A percentile compares a stretch with the other conserved stretches of the same genome.
These are phyloP conservation scores for Astyanax mexicanus DNA, from an alignment of 2,797 vertebrate species.

Conservation along the genomic window DNA sequence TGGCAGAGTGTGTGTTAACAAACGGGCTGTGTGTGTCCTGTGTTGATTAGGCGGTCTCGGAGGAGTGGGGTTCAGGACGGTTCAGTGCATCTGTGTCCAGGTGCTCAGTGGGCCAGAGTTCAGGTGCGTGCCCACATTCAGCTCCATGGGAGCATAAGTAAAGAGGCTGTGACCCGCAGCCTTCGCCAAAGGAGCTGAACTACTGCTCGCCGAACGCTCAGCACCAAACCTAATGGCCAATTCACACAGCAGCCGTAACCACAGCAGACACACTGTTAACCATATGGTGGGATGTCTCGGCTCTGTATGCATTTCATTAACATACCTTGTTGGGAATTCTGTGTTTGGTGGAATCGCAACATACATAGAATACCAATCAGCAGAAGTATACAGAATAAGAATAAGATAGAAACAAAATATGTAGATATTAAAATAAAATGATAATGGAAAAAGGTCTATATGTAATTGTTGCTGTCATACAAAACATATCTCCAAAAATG, in stretches of 20 bases:
- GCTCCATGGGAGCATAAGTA: slow-evolving; percentile 77
- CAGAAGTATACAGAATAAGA: no score
- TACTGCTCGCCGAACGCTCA: slow-evolving; percentile 40
- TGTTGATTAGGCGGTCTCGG: slow-evolving; percentile 66
- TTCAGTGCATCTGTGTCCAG: slow-evolving; percentile 69
- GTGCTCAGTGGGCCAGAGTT: slow-evolving; percentile 69
- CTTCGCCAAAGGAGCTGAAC: slow-evolving; percentile 64
- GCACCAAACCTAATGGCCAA: slow-evolving; percentile 42
- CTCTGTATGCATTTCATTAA: not conserved
- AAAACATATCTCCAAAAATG: no score
- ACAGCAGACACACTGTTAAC: not conserved
- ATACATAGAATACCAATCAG: not conserved
- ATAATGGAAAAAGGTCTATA: no score
- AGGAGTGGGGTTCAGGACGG: slow-evolving; percentile 73
- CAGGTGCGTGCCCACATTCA: slow-evolving; percentile 76
- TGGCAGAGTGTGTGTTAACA: slow-evolving; percentile 65
- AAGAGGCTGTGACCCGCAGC: slow-evolving; percentile 69
- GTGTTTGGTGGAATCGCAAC: not conserved
- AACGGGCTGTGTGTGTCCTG: slow-evolving; percentile 68
- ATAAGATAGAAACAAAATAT: not conserved
- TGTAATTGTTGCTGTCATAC: no score
- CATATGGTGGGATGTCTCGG: not conserved
- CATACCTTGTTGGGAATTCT: not conserved
- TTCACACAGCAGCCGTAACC: not conserved
- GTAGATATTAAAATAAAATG: no score